Evolutionary conservation across 2,888 invertebrate species (phyloP).

Genomic region (Sesia bembeciformis): DNA sequence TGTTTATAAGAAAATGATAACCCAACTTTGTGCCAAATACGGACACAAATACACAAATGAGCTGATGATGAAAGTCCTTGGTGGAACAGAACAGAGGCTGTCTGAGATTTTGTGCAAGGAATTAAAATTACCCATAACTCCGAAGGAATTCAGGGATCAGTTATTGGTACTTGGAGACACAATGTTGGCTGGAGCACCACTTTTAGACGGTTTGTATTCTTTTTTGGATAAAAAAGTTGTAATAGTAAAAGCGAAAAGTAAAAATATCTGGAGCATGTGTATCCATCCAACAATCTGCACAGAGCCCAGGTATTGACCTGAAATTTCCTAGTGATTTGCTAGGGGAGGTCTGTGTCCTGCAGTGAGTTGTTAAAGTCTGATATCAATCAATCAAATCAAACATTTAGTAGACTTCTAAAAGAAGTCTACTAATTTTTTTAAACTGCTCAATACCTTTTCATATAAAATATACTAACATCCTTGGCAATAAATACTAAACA

Average conservation of each 20-base stretch:
- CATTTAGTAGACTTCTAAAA: too few species aligned
- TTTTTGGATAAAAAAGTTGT: background rate
- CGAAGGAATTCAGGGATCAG: slow-evolving; percentile 78
- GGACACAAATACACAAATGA: slow-evolving; percentile 87
- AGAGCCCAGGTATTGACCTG: too few species aligned
- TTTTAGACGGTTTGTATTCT: slow-evolving; percentile 78
- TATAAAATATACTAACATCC: too few species aligned
- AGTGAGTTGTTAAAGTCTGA: too few species aligned
- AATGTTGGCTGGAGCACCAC: slow-evolving; percentile 74
- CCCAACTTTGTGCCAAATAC: slow-evolving; percentile 79
- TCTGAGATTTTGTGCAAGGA: slow-evolving; percentile 80
- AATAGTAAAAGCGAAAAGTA: background rate
- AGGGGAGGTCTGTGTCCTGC: too few species aligned
- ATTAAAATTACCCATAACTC: slow-evolving; percentile 78
- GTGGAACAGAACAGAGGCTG: slow-evolving; percentile 81
- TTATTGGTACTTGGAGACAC: slow-evolving; percentile 74
- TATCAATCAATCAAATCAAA: too few species aligned
- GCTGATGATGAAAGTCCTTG: slow-evolving; percentile 83
- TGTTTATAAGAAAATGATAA: slow-evolving; percentile 83
- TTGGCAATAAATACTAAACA: too few species aligned
- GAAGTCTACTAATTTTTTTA: too few species aligned
- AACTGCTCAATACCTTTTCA: too few species aligned
- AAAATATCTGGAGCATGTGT: too few species aligned
- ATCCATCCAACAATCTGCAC: too few species aligned
- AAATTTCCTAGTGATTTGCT: too few species aligned